These are phyloP conservation scores for Hololepta plana DNA, from an alignment of 2,888 invertebrate species.

Conservation along the genomic window DNA sequence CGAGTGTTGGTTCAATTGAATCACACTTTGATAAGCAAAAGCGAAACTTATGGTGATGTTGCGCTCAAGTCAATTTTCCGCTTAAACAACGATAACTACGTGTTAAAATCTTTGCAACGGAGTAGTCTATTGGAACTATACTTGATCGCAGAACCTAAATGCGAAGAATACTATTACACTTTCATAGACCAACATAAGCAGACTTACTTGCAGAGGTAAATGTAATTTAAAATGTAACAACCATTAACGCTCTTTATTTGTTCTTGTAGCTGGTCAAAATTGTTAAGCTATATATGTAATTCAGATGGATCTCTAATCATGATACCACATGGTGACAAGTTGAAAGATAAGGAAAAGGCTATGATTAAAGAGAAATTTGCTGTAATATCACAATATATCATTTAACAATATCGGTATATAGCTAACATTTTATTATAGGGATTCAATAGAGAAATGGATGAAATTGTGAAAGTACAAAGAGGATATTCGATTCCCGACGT, in stretches of 20 bases:
- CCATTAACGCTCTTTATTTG: background rate
- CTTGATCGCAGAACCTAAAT: slow-evolving; percentile 64
- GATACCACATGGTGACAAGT: slow-evolving; percentile 37
- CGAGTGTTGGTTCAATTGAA: slow-evolving; percentile 82
- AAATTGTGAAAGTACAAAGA: slow-evolving; percentile 66
- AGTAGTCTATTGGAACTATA: slow-evolving; percentile 71
- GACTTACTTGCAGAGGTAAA: slow-evolving; percentile 45
- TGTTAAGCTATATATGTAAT: slow-evolving; percentile 53
- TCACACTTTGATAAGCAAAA: slow-evolving; percentile 73
- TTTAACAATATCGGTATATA: too few species aligned
- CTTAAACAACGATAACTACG: slow-evolving; percentile 87
- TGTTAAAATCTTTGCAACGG: slow-evolving; percentile 78
- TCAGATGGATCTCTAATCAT: slow-evolving; percentile 47
- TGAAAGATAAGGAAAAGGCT: slow-evolving; percentile 73
- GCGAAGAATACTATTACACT: slow-evolving; percentile 70
- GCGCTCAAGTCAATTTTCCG: slow-evolving; percentile 80
- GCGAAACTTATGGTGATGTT: slow-evolving; percentile 76
- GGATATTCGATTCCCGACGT: slow-evolving; percentile 87
- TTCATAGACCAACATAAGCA: slow-evolving; percentile 73
- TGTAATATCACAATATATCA: too few species aligned
- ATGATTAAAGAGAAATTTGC: slow-evolving; percentile 78
- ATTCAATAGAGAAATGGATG: slow-evolving; percentile 93
- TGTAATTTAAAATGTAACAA: background rate
- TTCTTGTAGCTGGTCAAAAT: slow-evolving; percentile 59
- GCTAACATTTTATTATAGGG: slow-evolving; percentile 36